Conservation (phyloP, 2,888 invertebrate genomes). For the Himalopsyche anomala region DNA sequence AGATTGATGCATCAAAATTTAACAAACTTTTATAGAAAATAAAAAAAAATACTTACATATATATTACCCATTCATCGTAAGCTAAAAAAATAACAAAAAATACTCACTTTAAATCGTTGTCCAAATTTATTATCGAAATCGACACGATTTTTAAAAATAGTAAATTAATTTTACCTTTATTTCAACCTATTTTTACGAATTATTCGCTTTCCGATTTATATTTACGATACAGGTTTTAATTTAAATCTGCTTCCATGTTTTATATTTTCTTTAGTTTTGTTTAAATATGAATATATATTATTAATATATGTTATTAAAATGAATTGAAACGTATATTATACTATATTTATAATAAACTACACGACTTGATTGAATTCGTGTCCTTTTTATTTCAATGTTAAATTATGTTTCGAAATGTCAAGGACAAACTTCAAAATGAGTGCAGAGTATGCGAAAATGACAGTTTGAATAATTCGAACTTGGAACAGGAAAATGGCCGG, state of each 20-base stretch:
- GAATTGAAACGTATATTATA: no score
- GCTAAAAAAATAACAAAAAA: neutral
- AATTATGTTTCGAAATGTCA: neutral
- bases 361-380: neutral
- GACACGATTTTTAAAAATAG: neutral
- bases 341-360: neutral
- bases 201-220: no score
- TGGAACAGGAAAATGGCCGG: neutral
- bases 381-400: neutral
- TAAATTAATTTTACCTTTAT: slow-evolving; percentile 5
- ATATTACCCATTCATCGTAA: no score
- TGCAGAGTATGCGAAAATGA: neutral
- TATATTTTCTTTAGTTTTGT: no score
- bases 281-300: no score
- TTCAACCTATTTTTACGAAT: neutral
- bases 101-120: neutral
- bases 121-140: neutral
- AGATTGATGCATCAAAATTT: no score
- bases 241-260: no score
- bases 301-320: no score
- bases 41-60: no score
- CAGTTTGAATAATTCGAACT: neutral
- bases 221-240: no score
- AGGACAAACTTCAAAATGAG: neutral
- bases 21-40: no score